Percentiles rank a stretch among this genome's conserved stretches.
These are phyloP conservation scores for Xenotilapia leptura DNA, from an alignment of 2,113 vertebrate genomes.

Conservation along the genomic window DNA sequence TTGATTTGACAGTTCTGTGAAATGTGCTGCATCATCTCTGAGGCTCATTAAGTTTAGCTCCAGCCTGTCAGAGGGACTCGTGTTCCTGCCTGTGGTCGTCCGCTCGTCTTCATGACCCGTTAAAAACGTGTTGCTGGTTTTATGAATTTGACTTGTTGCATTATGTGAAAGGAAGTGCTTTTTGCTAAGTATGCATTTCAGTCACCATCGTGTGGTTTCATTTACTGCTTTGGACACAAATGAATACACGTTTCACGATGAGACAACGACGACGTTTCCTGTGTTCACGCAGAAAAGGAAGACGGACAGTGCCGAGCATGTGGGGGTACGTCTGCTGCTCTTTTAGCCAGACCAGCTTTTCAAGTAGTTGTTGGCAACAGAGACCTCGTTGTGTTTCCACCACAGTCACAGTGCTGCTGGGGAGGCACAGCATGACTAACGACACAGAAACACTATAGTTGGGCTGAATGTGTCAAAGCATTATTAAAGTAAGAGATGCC, in stretches of 20 bases:
- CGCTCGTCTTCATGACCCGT: not conserved
- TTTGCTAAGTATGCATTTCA: not conserved
- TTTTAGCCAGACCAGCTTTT: not conserved
- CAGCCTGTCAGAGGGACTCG: not conserved
- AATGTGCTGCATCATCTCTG: not conserved
- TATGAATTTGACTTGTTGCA: not conserved
- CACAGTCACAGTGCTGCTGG: not conserved
- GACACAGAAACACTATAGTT: not conserved
- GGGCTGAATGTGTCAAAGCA: not conserved
- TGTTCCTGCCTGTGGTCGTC: not conserved
- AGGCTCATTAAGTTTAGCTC: not conserved
- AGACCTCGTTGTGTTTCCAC: not conserved
- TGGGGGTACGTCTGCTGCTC: constrained; percentile 10
- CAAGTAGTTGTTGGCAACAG: not conserved
- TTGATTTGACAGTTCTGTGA: not conserved
- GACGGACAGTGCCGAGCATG: not conserved
- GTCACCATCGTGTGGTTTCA: rapidly evolving
- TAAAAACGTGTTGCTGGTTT: not conserved
- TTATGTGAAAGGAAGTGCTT: not conserved
- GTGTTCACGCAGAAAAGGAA: constrained; percentile 43
- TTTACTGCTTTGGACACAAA: not conserved
- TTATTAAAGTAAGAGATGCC: rapidly evolving
- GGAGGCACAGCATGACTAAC: not conserved
- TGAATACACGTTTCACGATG: not conserved
- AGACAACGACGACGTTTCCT: not conserved